These are phyloP conservation scores for Hippoglossus stenolepis DNA, from an alignment of 2,113 vertebrate genomes.

Conservation along the genomic window DNA sequence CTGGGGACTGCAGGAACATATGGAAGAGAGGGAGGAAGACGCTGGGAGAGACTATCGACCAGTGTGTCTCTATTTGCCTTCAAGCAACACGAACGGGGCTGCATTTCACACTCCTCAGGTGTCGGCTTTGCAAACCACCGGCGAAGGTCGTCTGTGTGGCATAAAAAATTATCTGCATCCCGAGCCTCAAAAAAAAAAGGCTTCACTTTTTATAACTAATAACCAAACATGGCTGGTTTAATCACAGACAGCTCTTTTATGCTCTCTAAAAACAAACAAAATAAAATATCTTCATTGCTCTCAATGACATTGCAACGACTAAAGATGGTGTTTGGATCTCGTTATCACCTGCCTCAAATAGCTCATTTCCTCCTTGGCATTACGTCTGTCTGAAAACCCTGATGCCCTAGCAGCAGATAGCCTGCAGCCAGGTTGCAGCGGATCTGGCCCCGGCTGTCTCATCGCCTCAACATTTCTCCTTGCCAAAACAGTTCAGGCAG, in stretches of 20 bases:
- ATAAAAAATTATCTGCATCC: conserved; percentile 27
- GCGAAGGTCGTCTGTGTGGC: conserved; percentile 25
- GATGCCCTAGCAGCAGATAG: conserved; percentile 28
- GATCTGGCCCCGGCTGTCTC: conserved; percentile 51
- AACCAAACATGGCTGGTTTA: conserved; percentile 40
- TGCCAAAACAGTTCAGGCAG: conserved; percentile 61
- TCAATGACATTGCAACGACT: conserved; percentile 13
- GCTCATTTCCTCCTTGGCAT: conserved; percentile 15
- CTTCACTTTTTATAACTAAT: conserved; percentile 23
- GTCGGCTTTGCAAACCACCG: conserved; percentile 52
- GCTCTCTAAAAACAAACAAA: conserved; percentile 9
- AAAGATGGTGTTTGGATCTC: conserved; percentile 18
- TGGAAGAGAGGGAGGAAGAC: conserved; percentile 55
- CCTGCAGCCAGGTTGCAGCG: conserved; percentile 48
- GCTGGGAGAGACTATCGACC: conserved; percentile 41
- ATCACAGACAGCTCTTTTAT: not conserved
- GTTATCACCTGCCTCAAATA: conserved; percentile 38
- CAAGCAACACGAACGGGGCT: conserved; percentile 53
- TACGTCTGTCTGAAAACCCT: conserved; percentile 14
- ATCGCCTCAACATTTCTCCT: conserved; percentile 52
- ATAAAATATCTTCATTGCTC: not conserved
- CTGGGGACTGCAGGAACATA: conserved; percentile 59
- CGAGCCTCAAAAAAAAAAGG: conserved; percentile 17
- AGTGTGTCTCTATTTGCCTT: conserved; percentile 66
- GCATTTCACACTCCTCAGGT: conserved; percentile 52